Evolutionary conservation across 1,140 invertebrate genomes (phyloP).

Genomic region (Sarcophaga peregrina): DNA sequence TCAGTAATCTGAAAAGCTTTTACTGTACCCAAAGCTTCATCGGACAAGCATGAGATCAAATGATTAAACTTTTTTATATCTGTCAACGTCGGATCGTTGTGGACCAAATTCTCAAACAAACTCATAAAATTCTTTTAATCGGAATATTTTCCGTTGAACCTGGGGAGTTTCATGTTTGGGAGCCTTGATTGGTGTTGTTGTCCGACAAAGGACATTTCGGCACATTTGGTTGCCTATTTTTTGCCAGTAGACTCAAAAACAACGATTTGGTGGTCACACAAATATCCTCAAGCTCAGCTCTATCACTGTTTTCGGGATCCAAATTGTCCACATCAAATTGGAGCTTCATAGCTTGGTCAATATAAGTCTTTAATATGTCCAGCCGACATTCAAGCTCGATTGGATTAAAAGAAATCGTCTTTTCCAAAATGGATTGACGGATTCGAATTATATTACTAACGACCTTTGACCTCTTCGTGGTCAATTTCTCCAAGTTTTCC

Average conservation of each 20-base stretch:
- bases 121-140: too few species aligned
- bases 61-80: too few species aligned
- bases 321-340: conserved; percentile 7
- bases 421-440: too few species aligned
- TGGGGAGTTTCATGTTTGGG: conserved; percentile 6
- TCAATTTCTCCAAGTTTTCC: too few species aligned
- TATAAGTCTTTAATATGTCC: background rate
- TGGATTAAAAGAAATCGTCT: too few species aligned
- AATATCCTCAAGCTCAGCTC: conserved; percentile 7
- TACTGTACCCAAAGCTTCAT: conserved; percentile 1
- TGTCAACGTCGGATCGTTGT: too few species aligned
- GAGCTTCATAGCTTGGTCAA: background rate
- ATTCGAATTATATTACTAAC: too few species aligned
- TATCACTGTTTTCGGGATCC: background rate
- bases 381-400: too few species aligned
- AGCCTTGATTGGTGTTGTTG: conserved; percentile 29
- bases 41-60: background rate
- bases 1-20: conserved; percentile 28
- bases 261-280: conserved; percentile 15
- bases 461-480: too few species aligned
- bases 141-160: conserved; percentile 5
- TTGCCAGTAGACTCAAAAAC: background rate
- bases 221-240: background rate
- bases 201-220: background rate
- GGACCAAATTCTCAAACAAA: too few species aligned